Conservation (phyloP, 2,113 vertebrate species). For the Onychostoma macrolepis region DNA sequence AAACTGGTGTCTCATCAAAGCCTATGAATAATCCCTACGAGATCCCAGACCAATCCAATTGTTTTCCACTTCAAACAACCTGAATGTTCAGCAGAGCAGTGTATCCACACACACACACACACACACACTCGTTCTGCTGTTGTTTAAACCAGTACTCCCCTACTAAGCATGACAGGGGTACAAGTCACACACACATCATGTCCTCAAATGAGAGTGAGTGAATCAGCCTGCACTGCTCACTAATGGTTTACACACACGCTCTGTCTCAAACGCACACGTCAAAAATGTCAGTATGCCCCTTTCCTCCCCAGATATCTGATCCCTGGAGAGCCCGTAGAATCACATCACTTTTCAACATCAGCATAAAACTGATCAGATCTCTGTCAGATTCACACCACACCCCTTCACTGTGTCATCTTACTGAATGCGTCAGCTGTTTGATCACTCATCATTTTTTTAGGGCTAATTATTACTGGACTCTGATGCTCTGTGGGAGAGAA, state of each 20-base stretch:
- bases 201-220: neutral
- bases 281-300: neutral
- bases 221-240: neutral
- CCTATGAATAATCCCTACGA: neutral
- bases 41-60: neutral
- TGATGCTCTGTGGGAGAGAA: neutral
- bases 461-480: neutral
- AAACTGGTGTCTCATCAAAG: neutral
- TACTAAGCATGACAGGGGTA: slow-evolving; percentile 16
- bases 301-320: slow-evolving; percentile 2
- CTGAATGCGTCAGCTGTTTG: neutral
- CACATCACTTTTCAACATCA: neutral
- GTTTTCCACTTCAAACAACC: neutral
- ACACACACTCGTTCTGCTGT: neutral
- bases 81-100: neutral
- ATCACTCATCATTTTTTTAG: neutral
- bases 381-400: neutral
- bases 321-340: slow-evolving; percentile 8
- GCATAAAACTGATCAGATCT: slow-evolving; percentile 1
- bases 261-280: neutral
- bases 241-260: slow-evolving; percentile 42
- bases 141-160: neutral
- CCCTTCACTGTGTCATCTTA: slow-evolving; percentile 8
- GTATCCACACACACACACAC: neutral
- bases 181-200: slow-evolving; percentile 17